Percentiles rank a stretch among this genome's conserved stretches.
These are phyloP conservation scores for Odontomyia ornata DNA, from an alignment of 2,888 invertebrate species.

Conservation along the genomic window DNA sequence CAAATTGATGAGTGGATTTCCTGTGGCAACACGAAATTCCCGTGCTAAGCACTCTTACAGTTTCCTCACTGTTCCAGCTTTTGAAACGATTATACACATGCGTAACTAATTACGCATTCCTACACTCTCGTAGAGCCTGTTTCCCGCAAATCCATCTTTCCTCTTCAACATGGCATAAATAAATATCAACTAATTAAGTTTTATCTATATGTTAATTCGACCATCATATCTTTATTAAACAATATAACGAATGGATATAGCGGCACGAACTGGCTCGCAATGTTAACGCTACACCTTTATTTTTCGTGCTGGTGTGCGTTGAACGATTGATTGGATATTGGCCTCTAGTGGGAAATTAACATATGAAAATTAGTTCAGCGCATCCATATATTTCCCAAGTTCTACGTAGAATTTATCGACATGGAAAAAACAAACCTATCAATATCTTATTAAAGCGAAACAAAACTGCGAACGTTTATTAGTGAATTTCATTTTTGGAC, in stretches of 20 bases:
- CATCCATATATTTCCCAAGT: neutral
- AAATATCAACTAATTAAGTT: conserved; percentile 42
- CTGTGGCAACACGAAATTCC: too few relatives aligned
- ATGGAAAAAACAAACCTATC: neutral
- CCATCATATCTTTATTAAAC: conserved; percentile 32
- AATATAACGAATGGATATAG: too few relatives aligned
- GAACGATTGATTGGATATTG: neutral
- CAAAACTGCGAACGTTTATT: neutral
- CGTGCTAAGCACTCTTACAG: too few relatives aligned
- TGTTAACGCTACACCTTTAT: too few relatives aligned
- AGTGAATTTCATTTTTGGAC: neutral
- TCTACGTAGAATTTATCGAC: neutral
- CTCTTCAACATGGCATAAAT: neutral
- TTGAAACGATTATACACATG: too few relatives aligned
- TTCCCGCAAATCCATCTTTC: neutral
- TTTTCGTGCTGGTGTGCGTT: too few relatives aligned
- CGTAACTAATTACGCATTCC: too few relatives aligned
- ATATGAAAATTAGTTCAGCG: conserved; percentile 13
- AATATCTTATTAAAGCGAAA: neutral
- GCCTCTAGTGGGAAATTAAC: neutral
- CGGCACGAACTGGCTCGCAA: too few relatives aligned
- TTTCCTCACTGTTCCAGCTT: too few relatives aligned
- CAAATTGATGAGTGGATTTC: too few relatives aligned
- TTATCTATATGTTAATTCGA: conserved; percentile 40
- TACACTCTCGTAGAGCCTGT: too few relatives aligned